Evolutionary conservation across 92 coral and sea anemone species (phyloP).

Genomic region (Ricordea florida): DNA sequence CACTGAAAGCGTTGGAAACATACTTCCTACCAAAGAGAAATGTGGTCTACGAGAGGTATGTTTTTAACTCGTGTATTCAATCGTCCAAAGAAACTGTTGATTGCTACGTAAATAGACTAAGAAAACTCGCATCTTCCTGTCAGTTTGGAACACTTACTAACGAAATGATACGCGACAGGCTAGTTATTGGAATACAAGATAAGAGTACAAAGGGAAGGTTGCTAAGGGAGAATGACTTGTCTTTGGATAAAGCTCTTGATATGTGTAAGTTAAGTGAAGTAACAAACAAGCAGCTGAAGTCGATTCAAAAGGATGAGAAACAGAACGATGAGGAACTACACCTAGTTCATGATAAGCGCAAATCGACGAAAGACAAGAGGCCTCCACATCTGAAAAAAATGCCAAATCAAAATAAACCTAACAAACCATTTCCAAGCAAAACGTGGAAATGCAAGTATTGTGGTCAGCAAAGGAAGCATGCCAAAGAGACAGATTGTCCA

Average conservation of each 20-base stretch:
- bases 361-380: not conserved
- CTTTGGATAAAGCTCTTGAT: constrained; percentile 37
- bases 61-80: not conserved
- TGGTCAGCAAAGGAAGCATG: not conserved
- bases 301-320: constrained; percentile 30
- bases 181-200: constrained; percentile 20
- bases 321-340: constrained; percentile 24
- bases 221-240: constrained; percentile 43
- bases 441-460: constrained; percentile 28
- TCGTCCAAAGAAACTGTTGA: not conserved
- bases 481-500: constrained; percentile 45
- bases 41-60: not conserved
- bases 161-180: constrained; percentile 11
- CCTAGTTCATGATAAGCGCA: constrained; percentile 19
- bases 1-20: not conserved
- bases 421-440: not conserved
- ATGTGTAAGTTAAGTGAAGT: constrained; percentile 49
- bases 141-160: constrained; percentile 7
- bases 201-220: constrained; percentile 34
- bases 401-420: too few species aligned
- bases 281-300: constrained; percentile 11
- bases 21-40: not conserved
- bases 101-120: not conserved
- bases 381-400: not conserved
- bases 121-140: constrained; percentile 30